Evolutionary conservation across 2,113 vertebrate species (phyloP).

Genomic region (Prolemur simus): DNA sequence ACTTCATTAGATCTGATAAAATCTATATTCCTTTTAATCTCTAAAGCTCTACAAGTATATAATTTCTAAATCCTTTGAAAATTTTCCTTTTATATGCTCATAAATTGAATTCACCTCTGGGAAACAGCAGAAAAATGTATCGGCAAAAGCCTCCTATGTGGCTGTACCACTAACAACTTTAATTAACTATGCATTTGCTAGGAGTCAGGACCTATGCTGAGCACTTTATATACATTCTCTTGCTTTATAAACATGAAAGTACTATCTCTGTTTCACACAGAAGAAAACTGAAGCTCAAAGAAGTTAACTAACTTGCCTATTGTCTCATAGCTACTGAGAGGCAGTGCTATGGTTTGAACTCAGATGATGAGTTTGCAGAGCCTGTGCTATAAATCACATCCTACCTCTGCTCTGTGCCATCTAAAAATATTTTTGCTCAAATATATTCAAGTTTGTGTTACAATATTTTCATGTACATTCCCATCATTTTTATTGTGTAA

Average conservation of each 20-base stretch:
- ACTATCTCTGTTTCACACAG: neutral
- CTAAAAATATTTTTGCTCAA: neutral
- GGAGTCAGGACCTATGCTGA: neutral
- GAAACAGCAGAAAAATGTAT: neutral
- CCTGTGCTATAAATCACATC: neutral
- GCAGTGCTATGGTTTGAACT: neutral
- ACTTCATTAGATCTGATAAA: neutral
- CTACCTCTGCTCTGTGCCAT: neutral
- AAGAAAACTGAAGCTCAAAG: neutral
- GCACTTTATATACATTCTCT: neutral
- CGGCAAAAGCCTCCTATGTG: neutral
- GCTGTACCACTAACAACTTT: neutral
- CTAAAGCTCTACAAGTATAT: neutral
- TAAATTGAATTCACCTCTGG: neutral
- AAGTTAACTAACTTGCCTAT: neutral
- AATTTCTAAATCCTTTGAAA: neutral
- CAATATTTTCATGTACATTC: neutral
- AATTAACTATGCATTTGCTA: neutral
- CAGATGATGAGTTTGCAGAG: neutral
- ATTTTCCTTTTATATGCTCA: neutral
- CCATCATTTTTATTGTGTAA: neutral
- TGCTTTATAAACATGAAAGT: neutral
- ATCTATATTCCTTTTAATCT: neutral
- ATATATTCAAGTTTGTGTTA: neutral
- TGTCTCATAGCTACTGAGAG: neutral